A percentile compares a stretch with the other conserved stretches of the same genome.
Conservation (phyloP, 2,113 vertebrate species). For the Hyperoodon ampullatus region DNA sequence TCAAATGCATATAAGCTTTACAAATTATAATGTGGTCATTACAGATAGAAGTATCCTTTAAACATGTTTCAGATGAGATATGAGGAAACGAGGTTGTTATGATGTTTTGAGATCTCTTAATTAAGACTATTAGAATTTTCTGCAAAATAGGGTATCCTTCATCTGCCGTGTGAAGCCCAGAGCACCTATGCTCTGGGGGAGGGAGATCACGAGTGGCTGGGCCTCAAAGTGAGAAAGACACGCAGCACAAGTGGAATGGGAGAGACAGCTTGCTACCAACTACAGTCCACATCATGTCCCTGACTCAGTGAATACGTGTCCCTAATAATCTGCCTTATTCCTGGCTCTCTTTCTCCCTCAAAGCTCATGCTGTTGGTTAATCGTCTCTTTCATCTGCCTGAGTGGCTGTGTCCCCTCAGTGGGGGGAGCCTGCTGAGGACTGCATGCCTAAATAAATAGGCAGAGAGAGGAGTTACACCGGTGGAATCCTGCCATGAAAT, state of each 20-base stretch:
- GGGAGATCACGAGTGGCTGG: not conserved
- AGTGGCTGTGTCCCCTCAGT: not conserved
- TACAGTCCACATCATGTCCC: not conserved
- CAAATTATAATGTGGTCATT: constrained; percentile 25
- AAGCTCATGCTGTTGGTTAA: not conserved
- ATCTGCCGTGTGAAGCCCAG: not conserved
- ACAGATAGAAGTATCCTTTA: not conserved
- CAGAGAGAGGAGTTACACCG: not conserved
- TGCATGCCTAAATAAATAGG: not conserved
- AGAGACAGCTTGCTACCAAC: not conserved
- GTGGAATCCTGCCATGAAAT: not conserved
- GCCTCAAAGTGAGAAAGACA: not conserved
- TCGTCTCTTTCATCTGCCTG: not conserved
- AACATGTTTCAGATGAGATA: not conserved
- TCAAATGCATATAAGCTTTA: not conserved
- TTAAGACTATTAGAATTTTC: not conserved
- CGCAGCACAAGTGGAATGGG: not conserved
- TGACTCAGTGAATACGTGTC: not conserved
- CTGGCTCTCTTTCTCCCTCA: not conserved
- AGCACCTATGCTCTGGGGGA: not conserved
- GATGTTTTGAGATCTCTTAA: not conserved
- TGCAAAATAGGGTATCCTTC: not conserved
- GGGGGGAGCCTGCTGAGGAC: not conserved
- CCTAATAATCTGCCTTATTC: not conserved
- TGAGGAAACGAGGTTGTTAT: not conserved